A percentile compares a stretch with the other conserved stretches of the same genome.
These are phyloP conservation scores for Drosophila sp. DNA, from an alignment of 1,140 invertebrate genomes.

Conservation along the genomic window DNA sequence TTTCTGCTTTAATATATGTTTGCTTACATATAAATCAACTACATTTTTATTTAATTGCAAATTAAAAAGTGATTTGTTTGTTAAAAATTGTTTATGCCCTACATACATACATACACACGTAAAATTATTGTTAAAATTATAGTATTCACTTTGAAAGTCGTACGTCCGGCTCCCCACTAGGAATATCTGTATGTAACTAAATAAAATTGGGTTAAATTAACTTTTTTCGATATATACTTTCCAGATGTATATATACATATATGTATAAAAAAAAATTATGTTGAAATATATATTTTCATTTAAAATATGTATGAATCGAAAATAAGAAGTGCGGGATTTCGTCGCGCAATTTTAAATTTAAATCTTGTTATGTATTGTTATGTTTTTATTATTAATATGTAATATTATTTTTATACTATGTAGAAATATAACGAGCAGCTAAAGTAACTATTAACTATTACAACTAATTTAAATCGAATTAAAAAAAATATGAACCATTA, in stretches of 20 bases:
- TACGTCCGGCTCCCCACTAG: background rate
- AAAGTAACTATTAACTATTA: conserved; percentile 71
- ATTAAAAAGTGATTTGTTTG: conserved; percentile 46
- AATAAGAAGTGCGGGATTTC: conserved; percentile 4
- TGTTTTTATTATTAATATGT: conserved; percentile 1
- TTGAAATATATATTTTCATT: conserved; percentile 8
- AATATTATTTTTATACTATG: conserved; percentile 36
- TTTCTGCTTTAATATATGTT: conserved; percentile 24
- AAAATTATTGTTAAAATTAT: conserved; percentile 36
- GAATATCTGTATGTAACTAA: background rate
- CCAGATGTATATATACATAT: background rate
- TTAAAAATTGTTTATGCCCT: conserved; percentile 19
- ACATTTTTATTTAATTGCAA: conserved; percentile 51
- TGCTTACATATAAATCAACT: conserved; percentile 52
- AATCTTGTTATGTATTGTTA: background rate
- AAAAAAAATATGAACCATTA: conserved; percentile 59
- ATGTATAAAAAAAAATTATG: background rate
- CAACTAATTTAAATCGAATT: conserved; percentile 73
- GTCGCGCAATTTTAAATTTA: background rate
- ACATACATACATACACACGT: conserved; percentile 22
- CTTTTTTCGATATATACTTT: too few relatives aligned
- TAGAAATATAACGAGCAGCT: conserved; percentile 59
- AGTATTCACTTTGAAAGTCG: conserved; percentile 29
- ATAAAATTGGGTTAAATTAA: too few relatives aligned
- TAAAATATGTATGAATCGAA: conserved; percentile 24